Conservation (phyloP, 2,113 vertebrate species). For the Eulemur rufifrons region DNA sequence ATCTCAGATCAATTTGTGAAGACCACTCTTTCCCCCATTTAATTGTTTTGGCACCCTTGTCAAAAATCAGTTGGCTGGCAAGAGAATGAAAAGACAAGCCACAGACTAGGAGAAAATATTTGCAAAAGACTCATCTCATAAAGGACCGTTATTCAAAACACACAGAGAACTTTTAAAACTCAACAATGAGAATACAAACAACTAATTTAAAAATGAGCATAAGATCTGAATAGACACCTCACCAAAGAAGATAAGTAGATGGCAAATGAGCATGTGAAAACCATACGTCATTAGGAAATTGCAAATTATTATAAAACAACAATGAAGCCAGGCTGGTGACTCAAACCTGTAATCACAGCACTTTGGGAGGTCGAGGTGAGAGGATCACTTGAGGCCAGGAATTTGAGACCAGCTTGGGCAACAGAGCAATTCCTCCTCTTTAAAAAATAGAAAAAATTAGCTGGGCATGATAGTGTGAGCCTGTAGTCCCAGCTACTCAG, state of each 20-base stretch:
- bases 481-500: background rate
- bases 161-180: background rate
- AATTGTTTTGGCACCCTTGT: background rate
- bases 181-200: background rate
- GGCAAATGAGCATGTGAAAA: background rate
- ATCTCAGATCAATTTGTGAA: background rate
- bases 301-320: background rate
- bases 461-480: fast-evolving
- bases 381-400: background rate
- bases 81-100: background rate
- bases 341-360: background rate
- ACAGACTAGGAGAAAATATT: background rate
- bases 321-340: background rate
- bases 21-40: background rate
- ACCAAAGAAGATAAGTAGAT: background rate
- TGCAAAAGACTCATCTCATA: background rate
- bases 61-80: background rate
- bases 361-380: background rate
- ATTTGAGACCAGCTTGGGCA: background rate
- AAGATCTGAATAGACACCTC: background rate
- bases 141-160: background rate
- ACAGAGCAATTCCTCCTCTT: background rate
- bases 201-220: background rate
- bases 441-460: background rate
- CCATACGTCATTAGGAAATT: background rate